Base-by-base conservation (phyloP, 1,140 invertebrate species). In the Penaeus vannamei region DNA sequence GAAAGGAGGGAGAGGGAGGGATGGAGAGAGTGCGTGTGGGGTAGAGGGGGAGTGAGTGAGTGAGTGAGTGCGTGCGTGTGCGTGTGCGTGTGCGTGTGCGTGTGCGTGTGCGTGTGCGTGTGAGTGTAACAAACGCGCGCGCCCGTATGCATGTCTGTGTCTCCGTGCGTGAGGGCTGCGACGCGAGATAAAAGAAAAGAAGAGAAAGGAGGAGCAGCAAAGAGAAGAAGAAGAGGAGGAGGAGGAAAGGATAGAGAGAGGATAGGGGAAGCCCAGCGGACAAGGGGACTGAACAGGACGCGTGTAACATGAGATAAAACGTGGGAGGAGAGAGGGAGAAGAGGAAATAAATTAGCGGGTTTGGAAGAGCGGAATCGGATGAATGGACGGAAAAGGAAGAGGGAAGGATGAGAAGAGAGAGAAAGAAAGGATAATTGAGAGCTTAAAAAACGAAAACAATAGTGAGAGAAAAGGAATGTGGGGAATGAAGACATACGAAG, bases 241-340 rank as follows among this genome's bases (percentile, higher is more conserved):
- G 12, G 12, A 29, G 32, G 19, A 53, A 42, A 53, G 42, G 23
- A 23, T 32, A 53, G 42, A 42, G 29, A 81, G 46, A 53, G 79
- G 42, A 46, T 46, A 59, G 60, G 79, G 20, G n/a, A 46, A 53
- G 36, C 26, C 32, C 76, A 36, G 36, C n/a, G 22, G 19, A 36
- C 76, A 53, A 46, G 14, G 36, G 36, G 53, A 12, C 10, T 36
- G 76, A 23, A 26, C 17, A 81, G 53, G 29, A 53, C 60, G 79
- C 60, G 79, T 59, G 60, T 53, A 59, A 59, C 79, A 59, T 46
- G 60, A 81, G 79, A 81, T 20, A 53, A 59, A 81, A 53, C 76
- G 76, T 5, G 76, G 29, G 76, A 14, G 53, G 66, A 72, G 66
- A 72, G 66, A 72, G 66, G 32, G 66, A 19, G 66, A 72, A n/a